These are phyloP conservation scores for Pteria penguin DNA, from an alignment of 2,888 invertebrate genomes.

Conservation along the genomic window DNA sequence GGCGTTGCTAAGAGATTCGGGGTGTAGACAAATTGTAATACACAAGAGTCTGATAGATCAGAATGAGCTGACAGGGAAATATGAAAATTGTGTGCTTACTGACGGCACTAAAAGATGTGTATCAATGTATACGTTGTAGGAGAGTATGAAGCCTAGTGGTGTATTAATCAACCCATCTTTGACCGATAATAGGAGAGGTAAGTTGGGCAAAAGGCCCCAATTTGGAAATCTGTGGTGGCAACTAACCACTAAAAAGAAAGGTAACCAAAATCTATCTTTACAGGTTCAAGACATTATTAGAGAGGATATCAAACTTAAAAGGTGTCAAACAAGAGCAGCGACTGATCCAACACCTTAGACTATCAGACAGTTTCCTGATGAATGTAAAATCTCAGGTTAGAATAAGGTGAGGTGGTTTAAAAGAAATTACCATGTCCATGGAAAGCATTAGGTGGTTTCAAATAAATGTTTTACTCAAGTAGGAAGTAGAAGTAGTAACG, in stretches of 20 bases:
- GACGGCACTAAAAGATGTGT: conserved; percentile 14
- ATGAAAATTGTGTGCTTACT: conserved; percentile 17
- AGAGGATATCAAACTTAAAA: conserved; percentile 12
- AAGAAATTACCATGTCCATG: conserved; percentile 16
- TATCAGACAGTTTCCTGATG: too few species aligned
- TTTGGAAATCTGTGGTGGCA: conserved; percentile 29
- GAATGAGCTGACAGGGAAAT: conserved; percentile 19
- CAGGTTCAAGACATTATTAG: conserved; percentile 10
- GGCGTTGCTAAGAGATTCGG: conserved; percentile 22
- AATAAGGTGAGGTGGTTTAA: conserved; percentile 5
- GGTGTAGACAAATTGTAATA: conserved; percentile 19
- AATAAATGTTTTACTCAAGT: too few species aligned
- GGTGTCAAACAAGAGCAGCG: too few species aligned
- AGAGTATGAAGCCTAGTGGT: conserved; percentile 36
- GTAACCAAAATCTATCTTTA: conserved; percentile 7
- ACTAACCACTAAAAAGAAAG: conserved; percentile 11
- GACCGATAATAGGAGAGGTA: conserved; percentile 27
- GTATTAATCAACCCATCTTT: conserved; percentile 22
- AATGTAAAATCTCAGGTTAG: background rate
- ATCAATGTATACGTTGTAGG: conserved; percentile 33
- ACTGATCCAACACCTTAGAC: too few species aligned
- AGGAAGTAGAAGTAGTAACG: too few species aligned
- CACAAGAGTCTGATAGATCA: conserved; percentile 8
- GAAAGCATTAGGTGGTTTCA: conserved; percentile 20
- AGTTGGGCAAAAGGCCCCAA: background rate